phyloP scores from a whole-genome alignment of 2,797 vertebrate species.

The Catostomus latipinnis region DNA sequence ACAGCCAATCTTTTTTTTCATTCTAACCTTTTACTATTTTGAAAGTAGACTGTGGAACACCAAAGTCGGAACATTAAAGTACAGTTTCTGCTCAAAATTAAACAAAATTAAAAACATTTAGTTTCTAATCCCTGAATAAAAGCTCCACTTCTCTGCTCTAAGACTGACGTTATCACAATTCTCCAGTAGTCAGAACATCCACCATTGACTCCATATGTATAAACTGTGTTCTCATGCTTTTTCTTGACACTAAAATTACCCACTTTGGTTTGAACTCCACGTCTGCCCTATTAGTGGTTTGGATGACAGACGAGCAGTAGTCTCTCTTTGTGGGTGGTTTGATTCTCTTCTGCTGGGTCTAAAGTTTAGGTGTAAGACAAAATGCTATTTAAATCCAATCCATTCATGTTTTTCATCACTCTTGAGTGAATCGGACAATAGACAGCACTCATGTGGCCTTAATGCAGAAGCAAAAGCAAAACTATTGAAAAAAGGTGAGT shows the following conservation, averaged over 20 bases:
- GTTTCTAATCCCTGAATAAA: too few relatives aligned
- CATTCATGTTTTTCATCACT: constrained; percentile 22
- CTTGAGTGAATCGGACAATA: background rate
- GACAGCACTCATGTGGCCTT: constrained; percentile 2
- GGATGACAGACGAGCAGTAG: constrained; percentile 56
- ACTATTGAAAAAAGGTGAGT: constrained; percentile 9
- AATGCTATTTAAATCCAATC: constrained; percentile 41
- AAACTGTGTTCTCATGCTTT: constrained; percentile 62
- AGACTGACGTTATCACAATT: constrained; percentile 63
- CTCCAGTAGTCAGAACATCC: constrained; percentile 70
- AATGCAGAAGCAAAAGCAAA: constrained; percentile 13
- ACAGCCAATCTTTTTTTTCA: too few relatives aligned
- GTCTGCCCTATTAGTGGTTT: constrained; percentile 71
- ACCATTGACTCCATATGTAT: constrained; percentile 65
- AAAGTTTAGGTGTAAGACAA: constrained; percentile 51
- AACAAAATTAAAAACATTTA: too few relatives aligned
- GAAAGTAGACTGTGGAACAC: too few relatives aligned
- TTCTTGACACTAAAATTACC: constrained; percentile 59
- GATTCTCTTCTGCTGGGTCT: constrained; percentile 44
- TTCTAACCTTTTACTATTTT: too few relatives aligned
- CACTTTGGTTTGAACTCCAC: constrained; percentile 54
- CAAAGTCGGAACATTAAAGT: too few relatives aligned
- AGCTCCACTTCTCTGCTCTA: too few relatives aligned
- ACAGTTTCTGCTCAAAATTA: too few relatives aligned
- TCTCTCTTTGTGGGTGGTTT: constrained; percentile 55